These are phyloP conservation scores for Scaptomyza tumidula DNA, from an alignment of 2,888 invertebrate species.

Conservation along the genomic window DNA sequence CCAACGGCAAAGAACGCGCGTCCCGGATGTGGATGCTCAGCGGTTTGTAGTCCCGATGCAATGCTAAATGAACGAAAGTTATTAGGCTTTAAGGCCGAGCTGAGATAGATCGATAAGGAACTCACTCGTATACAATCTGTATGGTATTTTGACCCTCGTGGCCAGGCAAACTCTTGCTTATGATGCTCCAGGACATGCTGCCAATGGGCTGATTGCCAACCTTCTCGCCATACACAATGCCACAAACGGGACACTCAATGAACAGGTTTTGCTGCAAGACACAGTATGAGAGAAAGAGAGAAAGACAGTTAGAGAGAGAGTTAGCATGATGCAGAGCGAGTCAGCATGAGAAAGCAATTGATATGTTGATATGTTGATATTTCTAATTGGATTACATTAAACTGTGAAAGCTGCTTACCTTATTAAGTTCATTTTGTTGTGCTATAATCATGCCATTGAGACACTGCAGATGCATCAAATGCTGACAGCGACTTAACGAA, in stretches of 20 bases:
- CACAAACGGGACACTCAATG: slow-evolving; percentile 94
- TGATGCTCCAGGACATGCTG: slow-evolving; percentile 92
- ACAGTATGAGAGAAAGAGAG: slow-evolving; percentile 14
- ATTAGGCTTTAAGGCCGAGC: not conserved
- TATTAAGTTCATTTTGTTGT: slow-evolving; percentile 85
- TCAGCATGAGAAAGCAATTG: not conserved
- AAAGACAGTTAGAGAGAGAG: not conserved
- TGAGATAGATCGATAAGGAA: not conserved
- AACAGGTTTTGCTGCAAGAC: slow-evolving; percentile 86
- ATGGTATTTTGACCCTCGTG: slow-evolving; percentile 88
- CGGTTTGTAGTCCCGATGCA: slow-evolving; percentile 92
- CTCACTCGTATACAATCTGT: slow-evolving; percentile 92
- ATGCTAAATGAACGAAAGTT: slow-evolving; percentile 86
- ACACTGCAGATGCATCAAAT: slow-evolving; percentile 92
- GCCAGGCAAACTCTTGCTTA: slow-evolving; percentile 89
- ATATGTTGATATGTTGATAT: too few relatives aligned
- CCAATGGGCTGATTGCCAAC: slow-evolving; percentile 93
- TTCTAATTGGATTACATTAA: not conserved
- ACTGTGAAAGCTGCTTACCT: slow-evolving; percentile 70
- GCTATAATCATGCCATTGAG: slow-evolving; percentile 90
- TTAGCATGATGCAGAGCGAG: slow-evolving; percentile 14
- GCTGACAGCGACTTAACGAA: slow-evolving; percentile 90
- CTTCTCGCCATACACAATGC: slow-evolving; percentile 92
- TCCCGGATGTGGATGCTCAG: slow-evolving; percentile 92
- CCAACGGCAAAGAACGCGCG: slow-evolving; percentile 95